Evolutionary conservation across 2,113 vertebrate species (phyloP), one percentile per base, ranked within the genome.

Genomic region (Edolisoma coerulescens): DNA sequence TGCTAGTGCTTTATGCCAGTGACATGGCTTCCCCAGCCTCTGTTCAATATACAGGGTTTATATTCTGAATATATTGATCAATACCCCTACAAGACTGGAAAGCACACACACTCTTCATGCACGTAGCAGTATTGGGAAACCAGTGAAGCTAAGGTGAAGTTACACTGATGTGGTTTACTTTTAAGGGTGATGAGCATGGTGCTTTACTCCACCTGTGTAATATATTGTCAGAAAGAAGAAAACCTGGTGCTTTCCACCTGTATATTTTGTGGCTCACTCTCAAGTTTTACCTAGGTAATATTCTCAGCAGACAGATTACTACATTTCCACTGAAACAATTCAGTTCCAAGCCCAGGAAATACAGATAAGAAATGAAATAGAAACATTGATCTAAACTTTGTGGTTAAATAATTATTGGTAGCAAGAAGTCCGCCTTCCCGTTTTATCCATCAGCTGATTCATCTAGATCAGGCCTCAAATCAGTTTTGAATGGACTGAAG

Each of bases 281-380:
- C 30, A 61, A 18, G 30, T 78, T 73, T 54, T 92, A 65, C 45
- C 76, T 42, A 71, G 68, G 13, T 60, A 22, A 10, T 52, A 16
- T 93, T 88, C 68, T 91, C 70, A 75, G 82, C 50, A 78, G n/a
- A 26, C 37, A 88, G 12, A 16, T 37, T n/a, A 70, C 37, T 64
- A 44, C 18, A 64, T 80, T 95, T 97, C 69, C 67, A 95, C 59
- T 87, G 73, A 63, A 97, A 84, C 50, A 42, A 37, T 88, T 92
- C 53, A 83, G 50, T 69, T 74, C 54, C 54, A 63, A 90, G 74
- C 5, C 24, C 52, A 69, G 57, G 30, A 90, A 84, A 53, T 64
- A 53, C 22, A 61, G 76, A 61, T 35, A 49, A 73, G n/a, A 69
- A 87, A 69, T 20, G 2, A 59, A 93, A 79, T 32, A 56, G n/a